phyloP scores from a whole-genome alignment of 2,797 vertebrate genomes.

The Schizopygopsis malacanthus region DNA sequence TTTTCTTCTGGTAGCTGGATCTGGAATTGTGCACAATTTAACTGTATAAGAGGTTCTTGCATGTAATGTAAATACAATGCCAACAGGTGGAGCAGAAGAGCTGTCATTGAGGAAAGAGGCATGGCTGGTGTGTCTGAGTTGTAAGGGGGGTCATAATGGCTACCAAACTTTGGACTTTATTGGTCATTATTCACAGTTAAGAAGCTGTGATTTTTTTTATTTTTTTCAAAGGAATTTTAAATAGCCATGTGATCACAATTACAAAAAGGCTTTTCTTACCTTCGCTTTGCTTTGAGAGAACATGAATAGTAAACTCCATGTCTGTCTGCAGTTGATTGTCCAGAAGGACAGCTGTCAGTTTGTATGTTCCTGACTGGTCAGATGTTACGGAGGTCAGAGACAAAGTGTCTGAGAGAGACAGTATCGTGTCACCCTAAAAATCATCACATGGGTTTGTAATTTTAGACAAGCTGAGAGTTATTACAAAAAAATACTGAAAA shows the following conservation, averaged over 20 bases:
- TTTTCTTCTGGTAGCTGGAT: background rate
- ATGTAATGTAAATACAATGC: constrained; percentile 29
- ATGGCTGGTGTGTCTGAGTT: background rate
- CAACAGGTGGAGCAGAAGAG: constrained; percentile 30
- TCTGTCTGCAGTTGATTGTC: constrained; percentile 51
- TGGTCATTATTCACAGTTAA: background rate
- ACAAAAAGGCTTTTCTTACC: constrained; percentile 57
- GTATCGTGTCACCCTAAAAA: constrained; percentile 59
- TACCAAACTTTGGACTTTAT: background rate
- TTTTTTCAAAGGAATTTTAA: constrained; percentile 27
- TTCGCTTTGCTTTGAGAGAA: constrained; percentile 56
- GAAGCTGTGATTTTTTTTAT: too few species aligned
- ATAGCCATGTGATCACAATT: constrained; percentile 45
- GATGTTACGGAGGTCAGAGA: constrained; percentile 62
- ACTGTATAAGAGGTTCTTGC: background rate
- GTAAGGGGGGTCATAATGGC: background rate
- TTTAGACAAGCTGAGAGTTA: background rate
- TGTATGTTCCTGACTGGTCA: constrained; percentile 68
- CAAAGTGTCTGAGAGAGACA: constrained; percentile 66
- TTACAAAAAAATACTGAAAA: background rate
- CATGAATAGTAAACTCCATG: constrained; percentile 63
- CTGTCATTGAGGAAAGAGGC: background rate
- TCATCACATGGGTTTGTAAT: background rate
- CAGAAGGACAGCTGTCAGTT: constrained; percentile 62
- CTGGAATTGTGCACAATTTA: background rate